These are phyloP conservation scores for Percina caprodes DNA, from an alignment of 2,113 vertebrate species.

Conservation along the genomic window DNA sequence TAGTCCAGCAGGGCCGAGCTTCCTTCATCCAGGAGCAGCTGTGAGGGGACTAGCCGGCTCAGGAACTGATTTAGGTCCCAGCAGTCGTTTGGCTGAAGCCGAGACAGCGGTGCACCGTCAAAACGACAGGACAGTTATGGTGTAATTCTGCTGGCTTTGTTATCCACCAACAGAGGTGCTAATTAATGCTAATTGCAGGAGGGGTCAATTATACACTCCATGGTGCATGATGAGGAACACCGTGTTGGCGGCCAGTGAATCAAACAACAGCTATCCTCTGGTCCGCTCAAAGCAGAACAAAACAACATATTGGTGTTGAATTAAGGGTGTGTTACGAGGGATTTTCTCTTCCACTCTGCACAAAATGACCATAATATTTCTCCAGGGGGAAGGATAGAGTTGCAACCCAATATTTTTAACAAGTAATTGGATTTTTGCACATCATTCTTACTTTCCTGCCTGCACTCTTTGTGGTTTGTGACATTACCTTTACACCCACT, in stretches of 20 bases:
- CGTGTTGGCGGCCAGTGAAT: slow-evolving; percentile 58
- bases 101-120: slow-evolving; percentile 45
- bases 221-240: slow-evolving; percentile 68
- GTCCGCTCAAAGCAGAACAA: slow-evolving; percentile 18
- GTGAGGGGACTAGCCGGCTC: slow-evolving; percentile 32
- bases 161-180: slow-evolving; percentile 74
- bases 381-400: not conserved
- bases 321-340: slow-evolving; percentile 36
- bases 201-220: slow-evolving; percentile 74
- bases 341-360: slow-evolving; percentile 12
- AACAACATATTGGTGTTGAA: slow-evolving; percentile 34
- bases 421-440: slow-evolving; percentile 11
- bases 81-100: slow-evolving; percentile 51
- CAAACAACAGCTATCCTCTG: slow-evolving; percentile 56
- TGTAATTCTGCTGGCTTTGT: slow-evolving; percentile 64
- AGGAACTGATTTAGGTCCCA: slow-evolving; percentile 48
- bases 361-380: slow-evolving; percentile 26
- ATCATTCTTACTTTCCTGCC: slow-evolving; percentile 16
- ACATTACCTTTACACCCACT: slow-evolving; percentile 24
- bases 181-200: slow-evolving; percentile 78
- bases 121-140: slow-evolving; percentile 60
- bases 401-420: slow-evolving; percentile 27
- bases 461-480: not conserved
- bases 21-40: slow-evolving; percentile 49
- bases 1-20: slow-evolving; percentile 42